Evolutionary conservation across 2,888 invertebrate genomes (phyloP), one percentile per base, ranked within the genome.

Genomic region (Scaptomyza flava): DNA sequence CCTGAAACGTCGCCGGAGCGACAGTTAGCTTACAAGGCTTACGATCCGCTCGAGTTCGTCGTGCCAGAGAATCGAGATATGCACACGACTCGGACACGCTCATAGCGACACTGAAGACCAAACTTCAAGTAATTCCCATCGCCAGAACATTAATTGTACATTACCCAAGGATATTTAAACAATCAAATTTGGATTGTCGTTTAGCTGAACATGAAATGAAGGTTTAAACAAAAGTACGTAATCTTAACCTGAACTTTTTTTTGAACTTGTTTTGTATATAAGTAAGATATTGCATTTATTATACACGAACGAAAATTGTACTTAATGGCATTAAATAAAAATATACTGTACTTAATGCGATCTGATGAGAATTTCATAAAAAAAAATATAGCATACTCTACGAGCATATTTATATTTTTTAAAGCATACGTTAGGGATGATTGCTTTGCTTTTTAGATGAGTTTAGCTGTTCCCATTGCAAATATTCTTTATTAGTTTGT

Each of bases 11-110:
- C 89, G 63, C 72, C 77, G 46, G 92, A 92, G 71, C 91, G 91
- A 64, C 85, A 87, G 60, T 71, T 90, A 41, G 92, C 92, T 50
- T 90, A 91, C 67, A 87, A 90, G 73, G 91, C 90, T 48, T 92
- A 90, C 56, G 90, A 92, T 81, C 90, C 91, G 14, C 80, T 85
- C 50, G 92, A 92, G 77, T 92, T 92, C 77, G 71, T 72, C 51
- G 38, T 67, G 46, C 52, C 70, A 1, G 62, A 61, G 14, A 64
- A 66, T 20, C 63, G 58, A 14, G 53, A 23, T 3, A 52, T 45
- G n/a, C 78, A 61, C 45, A 78, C 87, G 48, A 33, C 81, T 2
- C 64, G 69, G 31, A 73, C 71, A 11, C 77, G 74, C 33, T 79
- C 77, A 45, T 83, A 83, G 84, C 83, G 70, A 27, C 62, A 66